Evolutionary conservation across 2,113 vertebrate genomes (phyloP).

Genomic region (Alligator sinensis): DNA sequence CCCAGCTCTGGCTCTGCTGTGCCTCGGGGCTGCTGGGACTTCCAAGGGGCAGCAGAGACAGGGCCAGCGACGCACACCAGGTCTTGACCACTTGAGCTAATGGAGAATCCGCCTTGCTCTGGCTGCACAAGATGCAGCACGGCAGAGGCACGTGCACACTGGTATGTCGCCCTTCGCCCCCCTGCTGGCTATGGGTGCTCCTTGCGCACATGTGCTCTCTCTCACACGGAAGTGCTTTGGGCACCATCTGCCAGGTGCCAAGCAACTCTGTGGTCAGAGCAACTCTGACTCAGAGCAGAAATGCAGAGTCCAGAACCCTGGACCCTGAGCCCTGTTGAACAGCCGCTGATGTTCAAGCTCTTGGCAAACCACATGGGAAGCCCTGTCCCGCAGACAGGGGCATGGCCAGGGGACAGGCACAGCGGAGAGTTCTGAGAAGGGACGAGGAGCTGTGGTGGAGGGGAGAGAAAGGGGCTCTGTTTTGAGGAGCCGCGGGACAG

Average conservation of each 20-base stretch:
- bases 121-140: not conserved
- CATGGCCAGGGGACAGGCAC: not conserved
- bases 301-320: not conserved
- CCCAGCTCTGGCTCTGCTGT: not conserved
- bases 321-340: not conserved
- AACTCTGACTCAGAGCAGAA: not conserved
- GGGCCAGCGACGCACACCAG: not conserved
- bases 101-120: not conserved
- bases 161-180: not conserved
- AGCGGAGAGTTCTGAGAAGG: not conserved
- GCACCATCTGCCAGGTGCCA: not conserved
- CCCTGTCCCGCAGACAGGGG: not conserved
- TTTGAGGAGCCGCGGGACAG: not conserved
- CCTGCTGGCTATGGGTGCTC: too few species aligned
- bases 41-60: not conserved
- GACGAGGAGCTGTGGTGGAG: not conserved
- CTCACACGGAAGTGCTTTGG: not conserved
- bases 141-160: not conserved
- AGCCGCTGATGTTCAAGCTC: not conserved
- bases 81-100: not conserved
- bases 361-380: not conserved
- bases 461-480: not conserved
- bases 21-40: not conserved
- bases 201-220: not conserved
- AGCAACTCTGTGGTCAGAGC: not conserved